Conservation (phyloP, 2,888 invertebrate genomes). For the Acanthopleura granulata region DNA sequence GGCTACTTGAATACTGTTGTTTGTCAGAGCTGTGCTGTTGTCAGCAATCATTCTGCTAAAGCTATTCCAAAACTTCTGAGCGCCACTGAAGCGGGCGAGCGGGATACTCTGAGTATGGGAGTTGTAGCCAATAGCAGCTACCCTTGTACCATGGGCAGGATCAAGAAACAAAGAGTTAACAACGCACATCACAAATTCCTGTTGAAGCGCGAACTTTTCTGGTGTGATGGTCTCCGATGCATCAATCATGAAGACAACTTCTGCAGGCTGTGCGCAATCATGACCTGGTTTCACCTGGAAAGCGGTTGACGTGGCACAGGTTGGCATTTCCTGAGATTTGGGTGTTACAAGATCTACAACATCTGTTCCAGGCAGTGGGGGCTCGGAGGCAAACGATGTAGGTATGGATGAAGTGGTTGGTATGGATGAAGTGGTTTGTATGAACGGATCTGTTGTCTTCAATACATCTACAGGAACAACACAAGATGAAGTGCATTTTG, state of each 20-base stretch:
- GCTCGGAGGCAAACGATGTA: no score
- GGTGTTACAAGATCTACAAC: no score
- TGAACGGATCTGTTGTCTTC: no score
- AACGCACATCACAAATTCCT: neutral
- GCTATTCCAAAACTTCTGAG: neutral
- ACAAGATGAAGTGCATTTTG: no score
- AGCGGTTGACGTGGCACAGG: no score
- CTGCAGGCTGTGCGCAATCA: neutral
- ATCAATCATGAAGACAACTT: conserved; percentile 5
- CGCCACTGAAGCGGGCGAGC: neutral
- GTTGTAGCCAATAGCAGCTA: neutral
- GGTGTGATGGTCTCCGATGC: neutral
- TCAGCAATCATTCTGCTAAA: neutral
- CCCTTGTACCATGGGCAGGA: neutral
- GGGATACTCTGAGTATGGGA: neutral
- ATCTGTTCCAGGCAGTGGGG: no score
- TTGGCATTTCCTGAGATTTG: no score
- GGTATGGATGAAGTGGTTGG: no score
- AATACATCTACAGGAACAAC: no score
- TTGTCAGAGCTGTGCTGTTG: neutral
- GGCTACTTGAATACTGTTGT: neutral
- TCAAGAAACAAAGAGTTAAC: neutral
- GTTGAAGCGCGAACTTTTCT: neutral
- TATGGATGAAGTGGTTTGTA: no score
- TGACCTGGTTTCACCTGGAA: neutral